These are phyloP conservation scores for Rhagoletis zephyria DNA, from an alignment of 1,140 invertebrate genomes.

Conservation along the genomic window DNA sequence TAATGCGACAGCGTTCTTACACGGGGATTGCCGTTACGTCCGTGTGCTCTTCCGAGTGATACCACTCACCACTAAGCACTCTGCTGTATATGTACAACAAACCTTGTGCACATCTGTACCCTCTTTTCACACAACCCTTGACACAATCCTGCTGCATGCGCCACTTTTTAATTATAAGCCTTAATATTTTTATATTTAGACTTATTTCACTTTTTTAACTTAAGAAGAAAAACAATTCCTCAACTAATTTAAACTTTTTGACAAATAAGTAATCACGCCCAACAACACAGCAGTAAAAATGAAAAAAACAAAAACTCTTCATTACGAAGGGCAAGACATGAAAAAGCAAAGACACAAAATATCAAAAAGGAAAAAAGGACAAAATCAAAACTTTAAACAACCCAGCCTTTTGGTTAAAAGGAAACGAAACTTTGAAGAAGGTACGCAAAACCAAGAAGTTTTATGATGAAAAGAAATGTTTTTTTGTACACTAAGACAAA, in stretches of 20 bases:
- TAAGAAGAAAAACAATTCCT: constrained; percentile 60
- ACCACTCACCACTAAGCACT: too few relatives aligned
- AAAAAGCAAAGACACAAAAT: constrained; percentile 40
- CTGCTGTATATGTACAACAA: too few relatives aligned
- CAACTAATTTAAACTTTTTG: constrained; percentile 70
- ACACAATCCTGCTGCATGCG: neutral
- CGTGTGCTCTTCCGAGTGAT: too few relatives aligned
- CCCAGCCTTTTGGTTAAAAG: neutral
- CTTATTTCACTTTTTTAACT: neutral
- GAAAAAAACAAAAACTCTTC: constrained; percentile 58
- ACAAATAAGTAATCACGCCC: constrained; percentile 54
- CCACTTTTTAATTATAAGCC: constrained; percentile 13
- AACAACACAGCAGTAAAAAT: constrained; percentile 55
- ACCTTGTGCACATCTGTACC: neutral
- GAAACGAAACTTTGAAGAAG: constrained; percentile 22
- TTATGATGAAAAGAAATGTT: neutral
- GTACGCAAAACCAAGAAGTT: neutral
- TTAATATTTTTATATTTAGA: neutral
- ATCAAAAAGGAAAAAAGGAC: neutral
- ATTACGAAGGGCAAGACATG: constrained; percentile 54
- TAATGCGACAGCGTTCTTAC: too few relatives aligned
- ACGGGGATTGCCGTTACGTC: too few relatives aligned
- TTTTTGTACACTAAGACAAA: neutral
- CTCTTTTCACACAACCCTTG: neutral
- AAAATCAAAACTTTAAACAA: constrained; percentile 18